phyloP scores from a whole-genome alignment of 2,888 invertebrate genomes.

The Colostygia pectinataria region DNA sequence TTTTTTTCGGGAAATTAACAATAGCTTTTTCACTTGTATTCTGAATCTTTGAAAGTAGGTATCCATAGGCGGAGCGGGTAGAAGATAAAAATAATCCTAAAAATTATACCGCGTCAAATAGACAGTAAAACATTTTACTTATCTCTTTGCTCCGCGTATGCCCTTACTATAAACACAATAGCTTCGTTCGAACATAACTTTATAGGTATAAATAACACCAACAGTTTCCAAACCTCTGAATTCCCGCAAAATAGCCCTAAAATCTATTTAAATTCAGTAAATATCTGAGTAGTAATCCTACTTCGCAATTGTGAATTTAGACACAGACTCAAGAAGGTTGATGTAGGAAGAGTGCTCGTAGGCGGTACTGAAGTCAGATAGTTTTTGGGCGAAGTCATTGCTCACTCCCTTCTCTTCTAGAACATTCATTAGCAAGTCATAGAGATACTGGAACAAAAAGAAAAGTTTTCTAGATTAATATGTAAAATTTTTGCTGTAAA shows the following conservation, averaged over 20 bases:
- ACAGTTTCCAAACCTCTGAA: not conserved
- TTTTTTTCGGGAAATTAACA: too few relatives aligned
- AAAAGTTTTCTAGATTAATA: not conserved
- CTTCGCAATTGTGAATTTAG: constrained; percentile 90
- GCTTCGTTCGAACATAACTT: too few relatives aligned
- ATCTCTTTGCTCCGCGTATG: too few relatives aligned
- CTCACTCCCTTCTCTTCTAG: constrained; percentile 98
- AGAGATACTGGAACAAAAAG: constrained; percentile 88
- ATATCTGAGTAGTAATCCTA: constrained; percentile 28
- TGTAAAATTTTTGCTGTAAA: too few relatives aligned
- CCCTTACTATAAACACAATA: too few relatives aligned
- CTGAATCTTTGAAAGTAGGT: too few relatives aligned
- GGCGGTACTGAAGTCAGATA: constrained; percentile 93
- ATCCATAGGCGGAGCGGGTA: too few relatives aligned
- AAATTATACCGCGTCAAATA: too few relatives aligned
- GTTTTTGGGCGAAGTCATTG: constrained; percentile 95
- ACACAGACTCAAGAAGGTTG: constrained; percentile 91
- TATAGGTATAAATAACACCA: too few relatives aligned
- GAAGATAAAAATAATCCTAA: too few relatives aligned
- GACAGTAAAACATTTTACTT: too few relatives aligned
- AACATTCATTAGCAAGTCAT: constrained; percentile 96
- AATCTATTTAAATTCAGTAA: not conserved
- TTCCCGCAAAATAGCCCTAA: constrained; percentile 14
- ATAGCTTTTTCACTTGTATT: too few relatives aligned
- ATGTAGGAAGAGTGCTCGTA: constrained; percentile 98